These are phyloP conservation scores for Albula glossodonta DNA, from an alignment of 2,113 vertebrate species.

Conservation along the genomic window DNA sequence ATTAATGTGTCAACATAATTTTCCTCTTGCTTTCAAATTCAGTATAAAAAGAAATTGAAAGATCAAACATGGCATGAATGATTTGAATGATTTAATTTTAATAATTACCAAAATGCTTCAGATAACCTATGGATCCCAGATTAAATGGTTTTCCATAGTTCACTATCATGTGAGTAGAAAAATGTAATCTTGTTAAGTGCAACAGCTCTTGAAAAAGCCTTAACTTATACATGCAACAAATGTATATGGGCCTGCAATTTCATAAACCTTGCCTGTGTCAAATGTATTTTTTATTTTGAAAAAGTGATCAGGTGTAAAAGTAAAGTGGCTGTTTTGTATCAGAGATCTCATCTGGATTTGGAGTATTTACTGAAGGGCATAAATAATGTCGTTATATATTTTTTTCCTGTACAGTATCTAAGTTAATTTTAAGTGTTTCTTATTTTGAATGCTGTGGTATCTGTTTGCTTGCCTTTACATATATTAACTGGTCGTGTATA, in stretches of 20 bases:
- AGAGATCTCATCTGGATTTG: neutral
- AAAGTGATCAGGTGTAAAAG: neutral
- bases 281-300: neutral
- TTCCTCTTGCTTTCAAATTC: neutral
- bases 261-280: constrained; percentile 1
- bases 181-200: neutral
- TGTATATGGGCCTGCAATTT: neutral
- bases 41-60: neutral
- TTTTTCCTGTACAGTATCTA: constrained; percentile 2
- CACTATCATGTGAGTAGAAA: neutral
- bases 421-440: neutral
- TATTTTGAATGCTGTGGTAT: neutral
- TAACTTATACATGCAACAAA: neutral
- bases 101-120: neutral
- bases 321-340: neutral
- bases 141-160: neutral
- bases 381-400: neutral
- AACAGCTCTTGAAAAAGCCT: neutral
- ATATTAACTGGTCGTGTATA: neutral
- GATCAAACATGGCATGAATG: neutral
- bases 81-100: neutral
- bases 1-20: neutral
- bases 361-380: neutral
- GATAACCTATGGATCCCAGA: neutral
- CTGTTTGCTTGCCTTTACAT: constrained; percentile 2